These are phyloP conservation scores for Tetramorium alpestre DNA, from an alignment of 1,140 invertebrate species.

Conservation along the genomic window DNA sequence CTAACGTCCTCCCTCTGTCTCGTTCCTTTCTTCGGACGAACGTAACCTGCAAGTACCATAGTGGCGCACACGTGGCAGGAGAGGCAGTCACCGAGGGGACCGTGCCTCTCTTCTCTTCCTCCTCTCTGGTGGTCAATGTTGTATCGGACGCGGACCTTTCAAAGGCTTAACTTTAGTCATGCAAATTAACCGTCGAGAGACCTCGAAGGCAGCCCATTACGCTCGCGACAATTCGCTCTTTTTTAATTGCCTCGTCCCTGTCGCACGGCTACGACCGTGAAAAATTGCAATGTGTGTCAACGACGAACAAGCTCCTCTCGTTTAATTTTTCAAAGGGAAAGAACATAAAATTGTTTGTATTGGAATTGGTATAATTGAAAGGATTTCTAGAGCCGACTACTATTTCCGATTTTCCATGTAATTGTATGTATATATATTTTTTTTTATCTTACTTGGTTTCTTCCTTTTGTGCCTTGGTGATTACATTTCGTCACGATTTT, in stretches of 20 bases:
- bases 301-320: constrained; percentile 29
- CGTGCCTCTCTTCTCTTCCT: constrained; percentile 1
- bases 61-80: constrained; percentile 67
- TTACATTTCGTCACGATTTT: background rate
- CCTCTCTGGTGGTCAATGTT: constrained; percentile 33
- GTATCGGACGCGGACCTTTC: constrained; percentile 57
- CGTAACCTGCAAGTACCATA: constrained; percentile 62
- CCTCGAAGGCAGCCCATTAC: constrained; percentile 54
- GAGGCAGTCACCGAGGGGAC: constrained; percentile 25
- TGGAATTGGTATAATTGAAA: background rate
- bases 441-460: background rate
- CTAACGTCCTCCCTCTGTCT: background rate
- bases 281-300: constrained; percentile 48
- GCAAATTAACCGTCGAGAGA: constrained; percentile 67
- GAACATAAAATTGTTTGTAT: background rate
- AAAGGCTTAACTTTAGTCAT: constrained; percentile 59
- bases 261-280: constrained; percentile 22
- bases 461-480: background rate
- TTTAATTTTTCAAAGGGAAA: constrained; percentile 18
- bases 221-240: constrained; percentile 64
- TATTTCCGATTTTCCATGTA: background rate
- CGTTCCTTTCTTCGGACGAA: constrained; percentile 63
- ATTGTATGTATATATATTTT: background rate
- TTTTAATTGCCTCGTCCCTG: constrained; percentile 52
- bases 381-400: background rate